Evolutionary conservation across 2,888 invertebrate species (phyloP).

Genomic region (Amaurobius ferox): DNA sequence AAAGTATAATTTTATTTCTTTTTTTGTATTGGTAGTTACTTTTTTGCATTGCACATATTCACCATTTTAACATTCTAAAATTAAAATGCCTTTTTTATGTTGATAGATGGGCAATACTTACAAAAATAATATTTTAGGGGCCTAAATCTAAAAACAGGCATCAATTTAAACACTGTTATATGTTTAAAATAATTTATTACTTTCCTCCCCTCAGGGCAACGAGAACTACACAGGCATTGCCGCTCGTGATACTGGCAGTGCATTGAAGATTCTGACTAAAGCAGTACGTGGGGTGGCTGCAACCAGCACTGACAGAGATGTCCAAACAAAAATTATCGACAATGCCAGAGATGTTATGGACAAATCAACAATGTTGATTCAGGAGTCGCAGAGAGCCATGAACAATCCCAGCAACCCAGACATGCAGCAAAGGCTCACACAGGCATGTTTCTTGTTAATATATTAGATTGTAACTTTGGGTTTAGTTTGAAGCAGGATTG

Average conservation of each 20-base stretch:
- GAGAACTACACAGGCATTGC: slow-evolving; percentile 88
- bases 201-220: slow-evolving; percentile 81
- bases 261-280: slow-evolving; percentile 85
- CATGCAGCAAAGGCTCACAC: slow-evolving; percentile 82
- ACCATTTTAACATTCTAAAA: no score
- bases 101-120: no score
- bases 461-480: no score
- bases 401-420: slow-evolving; percentile 83
- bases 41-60: no score
- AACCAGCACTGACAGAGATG: slow-evolving; percentile 82
- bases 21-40: no score
- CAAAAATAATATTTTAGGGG: no score
- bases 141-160: no score
- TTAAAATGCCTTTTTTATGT: no score
- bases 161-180: background rate
- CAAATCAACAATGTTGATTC: slow-evolving; percentile 86
- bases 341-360: slow-evolving; percentile 87
- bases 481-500: no score
- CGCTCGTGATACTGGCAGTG: slow-evolving; percentile 87
- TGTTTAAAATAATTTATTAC: slow-evolving; percentile 17
- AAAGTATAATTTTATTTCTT: no score
- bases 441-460: slow-evolving; percentile 80
- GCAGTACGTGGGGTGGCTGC: slow-evolving; percentile 89
- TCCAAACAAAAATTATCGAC: slow-evolving; percentile 79
- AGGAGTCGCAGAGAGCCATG: slow-evolving; percentile 88